Evolutionary conservation across 1,140 invertebrate genomes (phyloP).

Genomic region (Drosophila ironensis): DNA sequence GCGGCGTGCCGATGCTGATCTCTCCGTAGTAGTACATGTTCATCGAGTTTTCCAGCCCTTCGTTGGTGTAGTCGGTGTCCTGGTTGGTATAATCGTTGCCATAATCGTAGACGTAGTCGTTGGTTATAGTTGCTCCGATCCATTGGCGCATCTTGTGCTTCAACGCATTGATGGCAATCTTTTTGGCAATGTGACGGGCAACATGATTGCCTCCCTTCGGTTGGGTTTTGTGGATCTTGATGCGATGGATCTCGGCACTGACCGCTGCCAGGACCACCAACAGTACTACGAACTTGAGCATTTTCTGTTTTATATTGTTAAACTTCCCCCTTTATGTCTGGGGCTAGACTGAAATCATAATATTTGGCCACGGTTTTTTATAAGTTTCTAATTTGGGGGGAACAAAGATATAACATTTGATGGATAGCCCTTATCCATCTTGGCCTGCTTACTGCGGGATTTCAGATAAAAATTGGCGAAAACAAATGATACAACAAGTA

Average conservation of each 20-base stretch:
- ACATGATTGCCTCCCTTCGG: slow-evolving; percentile 30
- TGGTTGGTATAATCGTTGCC: slow-evolving; percentile 11
- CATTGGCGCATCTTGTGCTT: slow-evolving; percentile 52
- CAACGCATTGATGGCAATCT: slow-evolving; percentile 23
- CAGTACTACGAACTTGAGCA: slow-evolving; percentile 52
- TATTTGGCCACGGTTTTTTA: slow-evolving; percentile 25
- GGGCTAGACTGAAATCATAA: slow-evolving; percentile 28
- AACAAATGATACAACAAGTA: too few relatives aligned
- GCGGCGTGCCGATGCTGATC: slow-evolving; percentile 95
- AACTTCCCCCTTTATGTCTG: slow-evolving; percentile 28
- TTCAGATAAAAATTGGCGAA: slow-evolving; percentile 20
- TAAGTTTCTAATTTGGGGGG: slow-evolving; percentile 23
- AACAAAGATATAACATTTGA: slow-evolving; percentile 41
- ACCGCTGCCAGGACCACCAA: slow-evolving; percentile 39
- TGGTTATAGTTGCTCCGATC: not conserved
- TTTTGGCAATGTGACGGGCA: slow-evolving; percentile 10
- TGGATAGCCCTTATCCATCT: slow-evolving; percentile 38
- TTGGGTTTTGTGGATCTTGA: slow-evolving; percentile 47
- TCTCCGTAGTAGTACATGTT: slow-evolving; percentile 85
- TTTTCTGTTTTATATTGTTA: slow-evolving; percentile 6
- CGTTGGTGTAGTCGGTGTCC: slow-evolving; percentile 27
- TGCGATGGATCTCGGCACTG: slow-evolving; percentile 53
- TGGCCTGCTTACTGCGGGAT: too few relatives aligned
- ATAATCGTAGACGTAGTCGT: slow-evolving; percentile 32
- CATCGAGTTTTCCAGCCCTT: slow-evolving; percentile 51